These are phyloP conservation scores for Eremophila alpestris DNA, from an alignment of 2,797 vertebrate species.

Conservation along the genomic window DNA sequence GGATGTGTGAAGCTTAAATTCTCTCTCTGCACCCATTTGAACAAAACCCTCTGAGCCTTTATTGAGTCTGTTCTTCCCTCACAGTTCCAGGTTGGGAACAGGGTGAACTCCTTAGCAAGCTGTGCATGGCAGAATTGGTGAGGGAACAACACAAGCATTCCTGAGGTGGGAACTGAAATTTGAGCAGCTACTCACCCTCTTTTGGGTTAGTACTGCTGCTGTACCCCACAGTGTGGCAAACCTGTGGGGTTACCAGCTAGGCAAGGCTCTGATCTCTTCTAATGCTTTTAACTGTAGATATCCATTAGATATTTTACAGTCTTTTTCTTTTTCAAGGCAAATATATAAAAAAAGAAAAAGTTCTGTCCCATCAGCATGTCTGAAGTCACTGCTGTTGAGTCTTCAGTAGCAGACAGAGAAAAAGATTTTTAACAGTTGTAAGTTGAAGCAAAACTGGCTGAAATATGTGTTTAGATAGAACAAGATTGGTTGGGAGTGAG, in stretches of 20 bases:
- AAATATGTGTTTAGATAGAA: constrained; percentile 13
- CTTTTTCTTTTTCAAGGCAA: neutral
- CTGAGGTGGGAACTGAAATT: neutral
- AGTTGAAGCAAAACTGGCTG: constrained; percentile 32
- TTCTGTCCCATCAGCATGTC: neutral
- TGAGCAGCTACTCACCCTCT: neutral
- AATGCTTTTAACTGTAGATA: neutral
- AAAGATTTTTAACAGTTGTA: constrained; percentile 15
- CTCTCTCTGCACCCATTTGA: constrained; percentile 10
- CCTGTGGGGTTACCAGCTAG: neutral
- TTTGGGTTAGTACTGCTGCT: neutral
- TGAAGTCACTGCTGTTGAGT: constrained; percentile 1
- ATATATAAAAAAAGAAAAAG: neutral
- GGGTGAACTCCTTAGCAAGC: constrained; percentile 28
- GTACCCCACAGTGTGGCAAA: neutral
- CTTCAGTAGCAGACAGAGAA: constrained; percentile 1
- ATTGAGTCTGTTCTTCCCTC: constrained; percentile 10
- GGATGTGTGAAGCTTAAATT: constrained; percentile 38
- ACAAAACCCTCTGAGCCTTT: constrained; percentile 31
- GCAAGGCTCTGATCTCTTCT: neutral
- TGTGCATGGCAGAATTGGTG: neutral
- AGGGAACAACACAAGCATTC: neutral
- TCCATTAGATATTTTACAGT: neutral
- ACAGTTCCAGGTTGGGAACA: constrained; percentile 32
- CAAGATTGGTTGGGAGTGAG: constrained; percentile 12